Conservation (phyloP, 2,797 vertebrate species). For the Oreonectes daqikongensis region DNA sequence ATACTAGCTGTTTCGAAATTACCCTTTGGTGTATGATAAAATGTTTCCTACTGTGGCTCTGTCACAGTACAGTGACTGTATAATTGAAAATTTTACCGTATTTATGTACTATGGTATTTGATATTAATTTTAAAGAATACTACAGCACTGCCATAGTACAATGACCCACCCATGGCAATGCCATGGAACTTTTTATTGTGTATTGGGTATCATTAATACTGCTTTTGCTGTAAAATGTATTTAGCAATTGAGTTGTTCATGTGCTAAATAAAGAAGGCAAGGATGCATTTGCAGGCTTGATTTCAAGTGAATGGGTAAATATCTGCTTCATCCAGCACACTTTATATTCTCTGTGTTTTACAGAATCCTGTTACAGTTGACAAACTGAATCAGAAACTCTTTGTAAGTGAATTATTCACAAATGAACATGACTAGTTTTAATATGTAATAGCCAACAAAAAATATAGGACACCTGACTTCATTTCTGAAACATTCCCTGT, state of each 20-base stretch:
- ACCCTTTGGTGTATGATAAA: background rate
- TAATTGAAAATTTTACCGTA: background rate
- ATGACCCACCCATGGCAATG: background rate
- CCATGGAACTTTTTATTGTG: background rate
- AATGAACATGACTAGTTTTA: no score
- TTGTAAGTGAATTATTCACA: background rate
- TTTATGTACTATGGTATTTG: background rate
- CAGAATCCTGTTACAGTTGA: background rate
- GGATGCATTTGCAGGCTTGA: background rate
- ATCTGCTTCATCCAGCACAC: background rate
- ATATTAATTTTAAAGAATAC: background rate
- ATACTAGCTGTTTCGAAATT: background rate
- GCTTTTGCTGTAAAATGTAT: background rate
- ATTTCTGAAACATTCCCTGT: background rate
- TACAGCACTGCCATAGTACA: background rate
- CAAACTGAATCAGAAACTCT: background rate
- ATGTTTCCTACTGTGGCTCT: background rate
- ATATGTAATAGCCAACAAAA: background rate
- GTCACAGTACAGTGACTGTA: background rate
- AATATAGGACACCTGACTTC: background rate
- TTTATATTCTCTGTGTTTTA: background rate
- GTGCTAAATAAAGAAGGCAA: background rate
- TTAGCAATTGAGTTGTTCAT: background rate
- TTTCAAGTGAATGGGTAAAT: background rate
- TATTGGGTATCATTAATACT: background rate